Base-by-base conservation (phyloP, 2,797 vertebrate genomes). In the Urophycis tenuis region DNA sequence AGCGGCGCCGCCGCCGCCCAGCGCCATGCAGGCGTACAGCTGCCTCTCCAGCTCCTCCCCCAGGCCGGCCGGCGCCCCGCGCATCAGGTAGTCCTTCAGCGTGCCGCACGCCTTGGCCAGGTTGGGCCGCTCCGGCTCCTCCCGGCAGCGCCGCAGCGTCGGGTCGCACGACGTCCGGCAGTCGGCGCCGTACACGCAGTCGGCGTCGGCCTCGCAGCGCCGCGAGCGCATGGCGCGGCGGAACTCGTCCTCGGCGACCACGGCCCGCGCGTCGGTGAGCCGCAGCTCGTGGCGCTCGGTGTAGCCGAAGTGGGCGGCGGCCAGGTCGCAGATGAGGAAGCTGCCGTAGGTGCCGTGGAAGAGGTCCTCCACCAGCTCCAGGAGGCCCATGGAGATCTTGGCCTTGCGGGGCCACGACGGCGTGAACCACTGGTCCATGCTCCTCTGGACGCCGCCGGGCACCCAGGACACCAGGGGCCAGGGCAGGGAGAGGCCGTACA, bases 311-410 rank as follows among this genome's bases (percentile, higher is more conserved):
- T 89, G 96, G 71, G 89, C 93, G 32, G 96, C 95, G 82, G 92
- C 93, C 39, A 96, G 91, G 78, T 99, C 96, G 10, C 98, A 99
- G 95, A 99, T 98, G 81, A 98, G 95, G 75, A 99, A 99, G 89
- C 95, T 99, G 80, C 98, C 98, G 1, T 96, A 99, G 32, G 96
- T 95, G 77, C 98, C 97, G 0, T 99, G 97, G 88, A 99, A 99
- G 92, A 99, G 92, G 85, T 99, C 98, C 91, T 99, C 98, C 84
- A 98, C 97, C 72, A 99, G 95, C 91, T 99, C 98, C 85, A 99
- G 89, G 84, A 99, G 94, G 80, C 98, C 97, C 89, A 99, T 98
- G 77, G 96, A 95, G 92, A 99, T 99, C 92, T 99, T 99, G 75
- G 97, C 97, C 84, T 98, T 99, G 87, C 95, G 95, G 15, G 98